Base-by-base conservation (phyloP, 1,140 invertebrate species). In the Cydia amplana region DNA sequence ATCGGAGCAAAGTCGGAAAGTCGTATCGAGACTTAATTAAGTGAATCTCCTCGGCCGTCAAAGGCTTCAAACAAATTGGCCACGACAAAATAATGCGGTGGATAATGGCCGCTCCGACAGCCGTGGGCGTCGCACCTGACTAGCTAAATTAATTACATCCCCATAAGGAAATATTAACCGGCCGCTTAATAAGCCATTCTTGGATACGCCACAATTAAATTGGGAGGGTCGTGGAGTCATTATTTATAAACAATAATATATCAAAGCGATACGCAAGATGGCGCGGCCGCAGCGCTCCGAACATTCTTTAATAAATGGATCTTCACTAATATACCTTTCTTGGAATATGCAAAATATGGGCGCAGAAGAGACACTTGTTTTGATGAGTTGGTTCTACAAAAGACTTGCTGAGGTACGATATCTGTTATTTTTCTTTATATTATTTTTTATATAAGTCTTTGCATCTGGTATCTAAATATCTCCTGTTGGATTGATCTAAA, bases 161-260 rank as follows among this genome's bases (percentile, higher is more conserved):
- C 90, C 90, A 93, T 93, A 91, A 93, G 90, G 90, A 90, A 93
- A 93, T 93, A 93, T 92, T 92, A 92, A 92, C 90, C 85, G 91
- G 87, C 84, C 89, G 87, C 82, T 90, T 93, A 93, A 91, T 93
- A 91, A 93, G 90, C 91, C 88, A 86, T 90, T 90, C 86, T 87
- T 81, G 88, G 89, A 91, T 91, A 91, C 84, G 81, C 90, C 91
- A 87, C 91, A 93, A 91, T 93, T 93, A 91, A 93, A 93, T 93
- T 90, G 85, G 86, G 87, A 91, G 91, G 91, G 90, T 90, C 89
- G 82, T 78, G 79, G 78, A 86, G 85, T 86, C 88, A 91, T 91
- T 90, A 93, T 91, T 93, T 93, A 91, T 91, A 93, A 91, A 93
- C 91, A 93, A 91, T 93, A 93, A 93, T 93, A 93, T 93, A 91